Evolutionary conservation across 92 coral and sea anemone species (phyloP), one percentile per base, ranked within the genome.

Genomic region (Umimayanthus kanabou): DNA sequence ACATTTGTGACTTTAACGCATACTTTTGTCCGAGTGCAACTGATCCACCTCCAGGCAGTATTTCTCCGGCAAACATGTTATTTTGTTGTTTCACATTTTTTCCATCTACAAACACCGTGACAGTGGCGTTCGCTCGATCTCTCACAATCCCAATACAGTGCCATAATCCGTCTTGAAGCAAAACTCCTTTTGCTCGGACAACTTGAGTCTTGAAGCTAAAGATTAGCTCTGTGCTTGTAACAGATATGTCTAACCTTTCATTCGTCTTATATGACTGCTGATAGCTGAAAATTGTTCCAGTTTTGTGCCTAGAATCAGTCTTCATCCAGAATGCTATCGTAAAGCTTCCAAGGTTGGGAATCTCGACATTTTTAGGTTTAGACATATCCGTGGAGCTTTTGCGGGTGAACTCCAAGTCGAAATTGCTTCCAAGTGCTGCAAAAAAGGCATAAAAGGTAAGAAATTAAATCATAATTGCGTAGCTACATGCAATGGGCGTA

Each of bases 201-300:
- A 85, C 90, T 73, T 89, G 61, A 76, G 79, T 88, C 64, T 83
- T 89, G 30, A 92, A 79, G 29, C 55, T 33, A 64, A 88, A 84
- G 4, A 64, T 76, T 58, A 92, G 78, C n/a, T 78, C 55, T 20
- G 85, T 55, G 61, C 77, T 87, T 45, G 85, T 85, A 57, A 84
- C 88, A 9, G 95, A 92, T 55, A 92, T 84, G 13, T 88, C 87
- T 4, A 92, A 67, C 28, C 18, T 85, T 73, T 92, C 91, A 10
- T 76, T 53, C 25, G 73, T 64, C 42, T 73, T 71, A 18, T 50
- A 67, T 16, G 88, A 91, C n/a, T 88, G 87, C 53, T 84, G 76
- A 85, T 92, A 92, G 53, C 91, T 90, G 28, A 92, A 84, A 39
- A 92, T n/a, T 33, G 95, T 92, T 39, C 93, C 95, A 74, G 89